These are phyloP conservation scores for Catamblyrhynchus diadema DNA, from an alignment of 2,797 vertebrate genomes.

Conservation along the genomic window DNA sequence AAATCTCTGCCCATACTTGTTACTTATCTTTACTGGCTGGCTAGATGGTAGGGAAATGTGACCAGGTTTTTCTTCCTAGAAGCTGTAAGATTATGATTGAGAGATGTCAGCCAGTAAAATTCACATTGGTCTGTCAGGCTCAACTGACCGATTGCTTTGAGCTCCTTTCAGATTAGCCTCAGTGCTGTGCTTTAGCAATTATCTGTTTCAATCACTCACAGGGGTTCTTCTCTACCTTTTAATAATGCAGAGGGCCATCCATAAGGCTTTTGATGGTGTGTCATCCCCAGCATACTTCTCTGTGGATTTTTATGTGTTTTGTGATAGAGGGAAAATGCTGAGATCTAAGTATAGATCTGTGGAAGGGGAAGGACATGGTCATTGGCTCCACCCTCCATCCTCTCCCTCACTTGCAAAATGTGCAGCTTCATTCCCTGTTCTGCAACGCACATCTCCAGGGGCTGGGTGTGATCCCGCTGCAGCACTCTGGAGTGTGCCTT, in stretches of 20 bases:
- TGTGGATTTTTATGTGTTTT: not conserved
- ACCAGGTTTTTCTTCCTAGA: not conserved
- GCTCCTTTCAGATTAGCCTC: not conserved
- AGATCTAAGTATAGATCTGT: not conserved
- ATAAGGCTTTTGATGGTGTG: not conserved
- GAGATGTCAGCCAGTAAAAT: not conserved
- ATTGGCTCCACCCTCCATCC: not conserved
- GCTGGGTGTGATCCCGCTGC: not conserved
- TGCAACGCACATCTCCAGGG: not conserved
- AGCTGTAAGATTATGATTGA: not conserved
- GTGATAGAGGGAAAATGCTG: not conserved
- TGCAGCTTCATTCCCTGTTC: not conserved
- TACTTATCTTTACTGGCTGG: not conserved
- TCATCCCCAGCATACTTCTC: not conserved
- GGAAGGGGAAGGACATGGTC: not conserved
- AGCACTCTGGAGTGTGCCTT: not conserved
- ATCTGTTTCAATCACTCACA: not conserved
- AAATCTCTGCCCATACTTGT: not conserved
- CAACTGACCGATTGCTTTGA: not conserved
- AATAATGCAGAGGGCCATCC: not conserved
- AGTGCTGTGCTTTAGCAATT: not conserved
- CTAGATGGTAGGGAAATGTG: not conserved
- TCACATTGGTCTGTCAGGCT: fast-evolving
- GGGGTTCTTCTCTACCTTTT: not conserved
- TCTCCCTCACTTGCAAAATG: not conserved